Base-by-base conservation (phyloP, 2,888 invertebrate species). In the Cyclophora punctaria region DNA sequence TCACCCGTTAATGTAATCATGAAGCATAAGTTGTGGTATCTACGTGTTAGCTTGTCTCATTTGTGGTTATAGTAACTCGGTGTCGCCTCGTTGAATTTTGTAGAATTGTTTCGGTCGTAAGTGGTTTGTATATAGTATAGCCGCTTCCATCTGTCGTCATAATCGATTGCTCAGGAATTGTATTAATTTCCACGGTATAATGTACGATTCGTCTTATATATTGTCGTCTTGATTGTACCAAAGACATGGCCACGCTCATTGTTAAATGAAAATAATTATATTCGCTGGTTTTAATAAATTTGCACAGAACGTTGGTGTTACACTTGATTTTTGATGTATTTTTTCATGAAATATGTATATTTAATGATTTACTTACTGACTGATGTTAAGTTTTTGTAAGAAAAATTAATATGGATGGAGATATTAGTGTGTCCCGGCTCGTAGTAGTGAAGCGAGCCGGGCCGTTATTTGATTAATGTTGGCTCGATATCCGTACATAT, bases 221-320 rank as follows among this genome's bases (percentile, higher is more conserved):
- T 72, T 71, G 75, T 80, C 78, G 83, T 81, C 83, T 80, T 69
- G 67, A 72, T 20, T 20, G 20, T 44, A 34, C 5, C 20, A 34
- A 20, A 20, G 20, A 20, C 20, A 20, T 33, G 44, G 34, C 5
- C 44, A 5, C 44, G 6, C 69, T 78, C 73, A 78, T 82, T 85
- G 84, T 86, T 87, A 69, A 80, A 75, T 74, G 48, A 56, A 50
- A 44, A 55, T 37, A 37, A 37, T 57, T 50, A 53, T 52, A 75
- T 78, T 78, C 78, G 82, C 81, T 80, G 58, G 67, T 75, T 83
- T 83, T 84, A 83, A 80, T 79, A 82, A 76, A 83, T 76, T 37
- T 83, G 88, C 88, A 87, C 88, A 83, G 86, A 88, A 87, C 73
- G 88, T 87, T 88, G 85, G 82, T 83, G 73, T 83, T 86, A 83